Base-by-base conservation (phyloP, 2,797 vertebrate genomes). In the Acanthis flammea region DNA sequence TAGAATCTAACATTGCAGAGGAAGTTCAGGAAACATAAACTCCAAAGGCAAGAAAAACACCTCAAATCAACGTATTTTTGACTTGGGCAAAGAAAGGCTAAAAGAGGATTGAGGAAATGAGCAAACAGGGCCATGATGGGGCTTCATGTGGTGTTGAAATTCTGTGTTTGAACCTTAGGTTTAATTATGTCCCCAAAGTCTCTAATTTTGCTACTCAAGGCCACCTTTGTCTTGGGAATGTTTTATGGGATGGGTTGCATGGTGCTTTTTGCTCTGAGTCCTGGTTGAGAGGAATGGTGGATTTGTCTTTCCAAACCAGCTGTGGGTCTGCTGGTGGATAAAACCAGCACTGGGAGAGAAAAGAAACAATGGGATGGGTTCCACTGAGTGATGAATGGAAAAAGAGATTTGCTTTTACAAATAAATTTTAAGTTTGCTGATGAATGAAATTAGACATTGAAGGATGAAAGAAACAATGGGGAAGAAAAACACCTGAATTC, bases 181-280 rank as follows among this genome's bases (percentile, higher is more conserved):
- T 72, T 65, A 41, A 42, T 13, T 19, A 18, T 58, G 37, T 23
- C 39, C 42, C 51, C 19, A 5, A 14, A 66, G 11, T 21, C 35
- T 66, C 39, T 0, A 5, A 3, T 47, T 35, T 6, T 23, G 47
- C 14, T 27, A 4, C 19, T 33, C 0, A 0, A 41, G 53, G 23
- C 12, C 19, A 2, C 10, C 1, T 83, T 39, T 57, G 2, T 31
- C 39, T 51, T 0, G 0, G 47, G 50, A 81, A 28, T 51, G 6
- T 65, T 80, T 82, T 15, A 21, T 5, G 35, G 24, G 28, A 4
- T 14, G 18, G 14, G 22, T 35, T n/a, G 5, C 19, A 5, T 0
- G 0, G n/a, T 54, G 48, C 6, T 39, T 76, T 70, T 35, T 65
- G 16, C 31, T n/a, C 63, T 2, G 5, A 24, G n/a, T 22, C 11